Percentiles rank a stretch among this genome's conserved stretches.
Conservation (phyloP, 2,888 invertebrate species). For the Chirona hameri region DNA sequence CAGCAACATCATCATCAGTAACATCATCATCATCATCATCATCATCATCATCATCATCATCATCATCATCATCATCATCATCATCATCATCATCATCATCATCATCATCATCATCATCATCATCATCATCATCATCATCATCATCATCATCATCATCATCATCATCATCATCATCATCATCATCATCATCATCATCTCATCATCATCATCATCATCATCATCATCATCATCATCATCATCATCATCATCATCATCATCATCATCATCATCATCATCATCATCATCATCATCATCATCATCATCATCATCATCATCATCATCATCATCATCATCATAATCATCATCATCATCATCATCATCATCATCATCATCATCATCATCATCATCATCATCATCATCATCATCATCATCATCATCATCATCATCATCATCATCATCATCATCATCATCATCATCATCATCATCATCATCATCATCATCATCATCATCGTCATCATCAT, state of each 20-base stretch:
- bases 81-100: constrained; percentile 22
- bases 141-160: constrained; percentile 22
- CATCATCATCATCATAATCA: too few species aligned
- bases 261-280: constrained; percentile 22
- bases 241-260: constrained; percentile 22
- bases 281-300: constrained; percentile 22
- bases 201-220: too few species aligned
- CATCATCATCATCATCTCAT: too few species aligned
- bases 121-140: constrained; percentile 22
- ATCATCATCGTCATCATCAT: constrained; percentile 22
- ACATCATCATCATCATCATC: too few species aligned
- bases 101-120: constrained; percentile 22
- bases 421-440: constrained; percentile 22
- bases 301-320: constrained; percentile 22
- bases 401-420: constrained; percentile 22
- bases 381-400: constrained; percentile 22
- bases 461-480: constrained; percentile 22
- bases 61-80: constrained; percentile 22
- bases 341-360: too few species aligned
- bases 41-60: too few species aligned
- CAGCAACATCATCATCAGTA: too few species aligned
- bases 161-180: constrained; percentile 22
- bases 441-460: constrained; percentile 22
- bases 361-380: constrained; percentile 22
- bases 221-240: constrained; percentile 12